phyloP scores from a whole-genome alignment of 2,888 invertebrate genomes.

The Augochlorella aurata region DNA sequence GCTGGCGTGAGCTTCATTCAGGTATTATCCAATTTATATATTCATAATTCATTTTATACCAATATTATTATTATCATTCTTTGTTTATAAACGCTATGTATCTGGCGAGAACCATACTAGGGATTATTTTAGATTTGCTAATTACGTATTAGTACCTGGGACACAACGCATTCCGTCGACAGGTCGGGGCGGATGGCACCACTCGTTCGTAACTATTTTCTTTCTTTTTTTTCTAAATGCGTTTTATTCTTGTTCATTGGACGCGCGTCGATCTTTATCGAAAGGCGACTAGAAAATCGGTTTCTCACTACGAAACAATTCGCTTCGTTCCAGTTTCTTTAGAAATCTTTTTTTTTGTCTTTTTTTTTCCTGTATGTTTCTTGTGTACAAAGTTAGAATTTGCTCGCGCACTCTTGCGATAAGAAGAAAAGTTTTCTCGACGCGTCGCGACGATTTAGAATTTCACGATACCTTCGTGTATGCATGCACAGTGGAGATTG shows the following conservation, averaged over 20 bases:
- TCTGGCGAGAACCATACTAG: conserved; percentile 62
- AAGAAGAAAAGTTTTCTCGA: conserved; percentile 23
- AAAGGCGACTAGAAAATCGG: neutral
- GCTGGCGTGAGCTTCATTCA: conserved; percentile 83
- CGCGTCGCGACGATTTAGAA: conserved; percentile 43
- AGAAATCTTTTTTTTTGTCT: neutral
- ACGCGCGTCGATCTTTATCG: conserved; percentile 27
- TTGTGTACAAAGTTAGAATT: conserved; percentile 40
- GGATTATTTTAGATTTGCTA: conserved; percentile 69
- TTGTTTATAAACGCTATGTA: conserved; percentile 74
- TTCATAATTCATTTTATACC: conserved; percentile 82
- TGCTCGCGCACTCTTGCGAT: conserved; percentile 56
- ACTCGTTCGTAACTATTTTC: conserved; percentile 61
- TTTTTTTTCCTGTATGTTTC: neutral
- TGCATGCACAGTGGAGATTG: conserved; percentile 69
- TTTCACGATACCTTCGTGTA: conserved; percentile 19
- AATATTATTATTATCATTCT: conserved; percentile 79
- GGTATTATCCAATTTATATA: conserved; percentile 85
- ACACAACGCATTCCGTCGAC: conserved; percentile 66
- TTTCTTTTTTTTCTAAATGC: conserved; percentile 44
- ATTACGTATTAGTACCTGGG: conserved; percentile 61
- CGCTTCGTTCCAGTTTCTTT: neutral
- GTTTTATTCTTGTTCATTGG: conserved; percentile 26
- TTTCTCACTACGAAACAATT: neutral
- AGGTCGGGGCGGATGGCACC: conserved; percentile 68